phyloP scores from a whole-genome alignment of 2,113 vertebrate species.

The Daubentonia madagascariensis region DNA sequence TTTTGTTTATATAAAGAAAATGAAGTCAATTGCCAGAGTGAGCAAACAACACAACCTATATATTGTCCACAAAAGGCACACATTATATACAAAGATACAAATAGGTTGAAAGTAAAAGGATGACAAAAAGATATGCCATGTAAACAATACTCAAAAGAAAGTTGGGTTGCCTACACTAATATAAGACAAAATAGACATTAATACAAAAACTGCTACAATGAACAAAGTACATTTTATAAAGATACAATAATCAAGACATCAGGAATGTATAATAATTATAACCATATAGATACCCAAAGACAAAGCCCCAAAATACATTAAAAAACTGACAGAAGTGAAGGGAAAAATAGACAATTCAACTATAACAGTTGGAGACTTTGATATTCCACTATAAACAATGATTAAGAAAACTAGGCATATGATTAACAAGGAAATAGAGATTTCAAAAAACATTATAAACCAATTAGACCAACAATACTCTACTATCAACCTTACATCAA shows the following conservation, averaged over 20 bases:
- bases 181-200: not conserved
- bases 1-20: not conserved
- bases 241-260: not conserved
- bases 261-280: not conserved
- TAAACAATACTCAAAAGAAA: not conserved
- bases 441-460: not conserved
- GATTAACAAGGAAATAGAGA: not conserved
- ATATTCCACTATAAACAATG: not conserved
- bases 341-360: not conserved
- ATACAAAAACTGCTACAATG: not conserved
- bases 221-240: not conserved
- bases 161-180: not conserved
- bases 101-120: not conserved
- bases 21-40: not conserved
- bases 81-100: not conserved
- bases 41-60: not conserved
- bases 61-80: not conserved
- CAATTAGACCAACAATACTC: not conserved
- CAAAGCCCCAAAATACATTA: not conserved
- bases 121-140: not conserved
- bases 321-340: not conserved
- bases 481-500: not conserved
- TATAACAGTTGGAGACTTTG: not conserved
- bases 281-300: not conserved
- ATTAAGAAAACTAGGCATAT: not conserved